These are phyloP conservation scores for Serinus canaria DNA, from an alignment of 2,113 vertebrate genomes.

Conservation along the genomic window DNA sequence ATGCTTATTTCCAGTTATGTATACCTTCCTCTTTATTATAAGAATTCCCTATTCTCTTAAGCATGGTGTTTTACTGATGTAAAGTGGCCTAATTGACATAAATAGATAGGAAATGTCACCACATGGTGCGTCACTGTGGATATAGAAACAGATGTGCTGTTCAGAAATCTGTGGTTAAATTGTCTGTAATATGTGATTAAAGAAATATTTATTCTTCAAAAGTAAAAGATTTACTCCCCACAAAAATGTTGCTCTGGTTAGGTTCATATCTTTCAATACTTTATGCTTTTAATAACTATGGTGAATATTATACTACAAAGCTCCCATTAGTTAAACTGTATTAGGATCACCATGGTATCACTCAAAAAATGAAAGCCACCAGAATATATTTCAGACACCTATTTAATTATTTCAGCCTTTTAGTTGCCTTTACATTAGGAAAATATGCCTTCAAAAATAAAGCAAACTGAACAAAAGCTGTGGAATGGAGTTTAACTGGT, in stretches of 20 bases:
- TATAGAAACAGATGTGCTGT: slow-evolving; percentile 22
- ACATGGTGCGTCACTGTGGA: slow-evolving; percentile 31
- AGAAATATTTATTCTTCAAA: slow-evolving; percentile 57
- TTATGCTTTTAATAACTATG: not conserved
- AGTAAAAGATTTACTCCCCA: slow-evolving; percentile 25
- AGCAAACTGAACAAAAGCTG: not conserved
- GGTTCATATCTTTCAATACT: not conserved
- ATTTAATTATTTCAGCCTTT: not conserved
- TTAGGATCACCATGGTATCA: not conserved
- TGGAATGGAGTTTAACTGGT: not conserved
- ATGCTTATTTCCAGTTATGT: not conserved
- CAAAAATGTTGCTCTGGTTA: slow-evolving; percentile 26
- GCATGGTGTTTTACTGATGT: not conserved
- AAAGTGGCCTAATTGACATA: not conserved
- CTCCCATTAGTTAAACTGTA: not conserved
- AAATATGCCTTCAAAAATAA: not conserved
- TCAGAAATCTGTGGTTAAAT: slow-evolving; percentile 12
- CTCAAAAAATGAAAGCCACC: not conserved
- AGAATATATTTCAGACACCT: not conserved
- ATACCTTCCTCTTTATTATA: not conserved
- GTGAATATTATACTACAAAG: not conserved
- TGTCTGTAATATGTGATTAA: slow-evolving; percentile 32
- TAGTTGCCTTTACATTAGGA: not conserved
- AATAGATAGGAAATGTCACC: slow-evolving; percentile 33
- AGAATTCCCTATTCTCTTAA: not conserved